Conservation (phyloP, 2,113 vertebrate species). For the Nerophis ophidion region DNA sequence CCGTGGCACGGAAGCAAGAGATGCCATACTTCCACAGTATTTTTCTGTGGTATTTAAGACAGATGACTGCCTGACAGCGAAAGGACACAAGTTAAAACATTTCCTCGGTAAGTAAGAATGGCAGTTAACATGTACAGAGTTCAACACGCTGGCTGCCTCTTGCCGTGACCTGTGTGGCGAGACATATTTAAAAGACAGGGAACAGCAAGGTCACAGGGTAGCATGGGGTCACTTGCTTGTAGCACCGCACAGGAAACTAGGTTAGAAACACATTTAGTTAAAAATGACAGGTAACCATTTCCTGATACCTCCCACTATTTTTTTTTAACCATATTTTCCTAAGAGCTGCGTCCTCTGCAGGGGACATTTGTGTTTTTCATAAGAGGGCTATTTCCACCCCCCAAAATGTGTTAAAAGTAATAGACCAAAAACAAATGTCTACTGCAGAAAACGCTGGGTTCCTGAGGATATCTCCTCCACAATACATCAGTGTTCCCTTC, state of each 20-base stretch:
- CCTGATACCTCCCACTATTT: constrained; percentile 7
- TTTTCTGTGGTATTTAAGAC: not conserved
- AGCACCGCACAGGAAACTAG: constrained; percentile 56
- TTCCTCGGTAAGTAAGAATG: not conserved
- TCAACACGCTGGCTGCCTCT: constrained; percentile 7
- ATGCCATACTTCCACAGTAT: too few relatives aligned
- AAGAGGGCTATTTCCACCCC: too few relatives aligned
- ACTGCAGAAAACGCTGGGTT: too few relatives aligned
- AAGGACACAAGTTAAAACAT: constrained; percentile 6
- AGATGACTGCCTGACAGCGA: not conserved
- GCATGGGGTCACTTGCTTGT: constrained; percentile 70
- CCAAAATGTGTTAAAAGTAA: too few relatives aligned
- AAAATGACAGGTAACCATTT: constrained; percentile 63
- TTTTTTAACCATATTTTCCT: not conserved
- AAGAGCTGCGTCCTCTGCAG: too few relatives aligned
- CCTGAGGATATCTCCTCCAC: not conserved
- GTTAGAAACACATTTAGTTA: constrained; percentile 72
- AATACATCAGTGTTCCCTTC: not conserved
- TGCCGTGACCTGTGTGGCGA: constrained; percentile 13
- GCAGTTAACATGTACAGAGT: constrained; percentile 7
- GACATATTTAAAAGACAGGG: constrained; percentile 31
- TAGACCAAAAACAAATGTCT: too few relatives aligned
- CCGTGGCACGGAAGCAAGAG: too few relatives aligned
- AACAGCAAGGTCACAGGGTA: constrained; percentile 76
- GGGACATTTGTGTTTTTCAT: too few relatives aligned